Base-by-base conservation (phyloP, 2,113 vertebrate species). In the Platycercus adscitus region DNA sequence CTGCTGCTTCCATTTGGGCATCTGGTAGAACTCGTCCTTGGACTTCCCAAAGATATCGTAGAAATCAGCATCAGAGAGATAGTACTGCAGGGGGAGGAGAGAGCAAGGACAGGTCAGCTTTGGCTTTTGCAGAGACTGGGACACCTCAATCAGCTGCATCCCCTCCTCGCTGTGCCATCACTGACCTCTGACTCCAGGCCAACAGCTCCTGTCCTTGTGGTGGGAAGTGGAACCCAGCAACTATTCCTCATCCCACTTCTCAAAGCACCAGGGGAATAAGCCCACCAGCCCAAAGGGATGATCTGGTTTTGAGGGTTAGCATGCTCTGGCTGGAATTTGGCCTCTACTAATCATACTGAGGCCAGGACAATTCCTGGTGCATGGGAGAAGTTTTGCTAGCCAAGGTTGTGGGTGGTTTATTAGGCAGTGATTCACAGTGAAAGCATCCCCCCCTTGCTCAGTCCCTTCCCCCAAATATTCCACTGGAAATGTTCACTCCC, bases 1-100 rank as follows among this genome's bases (percentile, higher is more conserved):
- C 55, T 96, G 98, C 96, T 99, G 99, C 73, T 98, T 98, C 99
- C 99, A 99, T 90, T 95, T 98, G n/a, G 99, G 99, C 97, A 99
- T 97, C 52, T 98, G 97, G 86, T 96, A 97, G 96, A 99, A 99
- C 70, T 99, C 98, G 0, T 97, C 20, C 70, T 98, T 99, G 77
- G 95, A 97, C 60, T 98, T 98, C 44, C 99, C 98, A 0, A 99
- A 98, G 95, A 99, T 97, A 19, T 95, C 98, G 2, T 98, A 96
- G 88, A 99, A 99, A 64, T 99, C 98, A 0, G 81, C 92, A 37
- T 99, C 99, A 1, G 98, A 99, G 85, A 99, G 97, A 88, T 98
- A 98, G 82, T 96, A 97, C 99, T 99, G 96, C 84, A 70, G 82
- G 2, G 20, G 73, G 52, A 95, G 13, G 8, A 33, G 18, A 63